Evolutionary conservation across 2,888 invertebrate genomes (phyloP), one percentile per base, ranked within the genome.

Genomic region (Torymus aiolomorphi): DNA sequence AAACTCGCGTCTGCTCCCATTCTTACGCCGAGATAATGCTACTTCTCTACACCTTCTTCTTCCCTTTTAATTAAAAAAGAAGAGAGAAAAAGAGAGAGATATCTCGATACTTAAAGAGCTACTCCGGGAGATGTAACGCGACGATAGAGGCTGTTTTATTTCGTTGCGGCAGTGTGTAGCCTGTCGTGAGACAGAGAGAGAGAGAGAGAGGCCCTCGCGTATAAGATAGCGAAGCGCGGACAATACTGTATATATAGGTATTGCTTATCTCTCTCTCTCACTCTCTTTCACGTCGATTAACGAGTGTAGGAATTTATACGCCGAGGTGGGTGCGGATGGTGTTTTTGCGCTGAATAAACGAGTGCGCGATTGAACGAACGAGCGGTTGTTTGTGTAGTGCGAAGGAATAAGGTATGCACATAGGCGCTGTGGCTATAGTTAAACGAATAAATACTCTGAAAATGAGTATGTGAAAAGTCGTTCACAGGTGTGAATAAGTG

Each of bases 71-170:
- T 80, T 80, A 80, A 80, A 80, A 76, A 76, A 56, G 59, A 66
- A 42, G 49, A 49, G 31, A 69, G 54, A 66, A 16, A 12, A n/a
- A 42, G 61, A 16, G 14, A 52, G 8, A 12, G 66, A 59, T 80
- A 80, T 80, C 79, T 85, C 79, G 75, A 80, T 80, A 80, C 75
- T 75, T 71, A 66, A 65, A 54, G 75, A 76, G 76, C 67, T 74
- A 78, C 69, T 69, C 65, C 54, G 14, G 20, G 59, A 66, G 76
- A 76, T 76, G 72, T 72, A 76, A 80, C 54, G 80, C 69, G 59
- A 11, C 59, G 75, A 71, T 70, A 75, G 70, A 11, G 62, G n/a
- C 56, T 49, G 54, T 42, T 71, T 70, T 77, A 65, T 65, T 69
- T 62, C 24, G 24, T 54, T 31, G 51, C 8, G 4, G 31, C 2